Evolutionary conservation across 92 coral and sea anemone species (phyloP), one percentile per base, ranked within the genome.

Genomic region (Phenganax subtilis): DNA sequence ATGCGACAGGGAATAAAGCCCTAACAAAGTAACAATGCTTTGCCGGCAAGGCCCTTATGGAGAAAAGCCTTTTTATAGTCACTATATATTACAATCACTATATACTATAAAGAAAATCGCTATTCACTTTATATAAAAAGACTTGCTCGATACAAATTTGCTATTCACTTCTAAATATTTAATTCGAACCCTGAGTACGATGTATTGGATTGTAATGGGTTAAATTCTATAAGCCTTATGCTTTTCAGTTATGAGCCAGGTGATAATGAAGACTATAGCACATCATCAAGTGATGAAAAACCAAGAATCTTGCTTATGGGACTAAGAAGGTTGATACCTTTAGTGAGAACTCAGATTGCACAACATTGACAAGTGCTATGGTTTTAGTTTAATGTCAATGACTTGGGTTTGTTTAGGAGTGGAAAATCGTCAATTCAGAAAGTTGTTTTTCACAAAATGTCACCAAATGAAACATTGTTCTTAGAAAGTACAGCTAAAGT

Each of bases 371-470:
- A 68, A 53, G 4, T 57, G 60, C 80, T 12, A 10, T 78, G 25
- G 30, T 8, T 61, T 76, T 15, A 7, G 31, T 51, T 29, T 54
- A 28, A 31, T 44, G 11, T 71, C 0, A 3, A 60, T 44, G 80
- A 64, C 16, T 66, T 61, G 51, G 44, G 69, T 65, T 47, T 16
- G 16, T 81, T 51, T 44, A 94, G 98, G 88, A 90, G 98, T 86
- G 98, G 98, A 30, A 94, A 94, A 75, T 94, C 98, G 28, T 94
- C 98, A 1, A 94, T 94, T 47, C 98, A 94, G 83, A 94, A 94
- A 77, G 98, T 94, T 79, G 98, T 94, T 51, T 94, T 94, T 80
- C 98, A 94, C 74, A 94, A 94, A 85, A 94, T 94, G 98, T 94
- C 98, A 0, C 98, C 98, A 64, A 94, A 94, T 90, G 98, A 94